Evolutionary conservation across 92 coral and sea anemone genomes (phyloP), one percentile per base, ranked within the genome.

Genomic region (Porites rus): DNA sequence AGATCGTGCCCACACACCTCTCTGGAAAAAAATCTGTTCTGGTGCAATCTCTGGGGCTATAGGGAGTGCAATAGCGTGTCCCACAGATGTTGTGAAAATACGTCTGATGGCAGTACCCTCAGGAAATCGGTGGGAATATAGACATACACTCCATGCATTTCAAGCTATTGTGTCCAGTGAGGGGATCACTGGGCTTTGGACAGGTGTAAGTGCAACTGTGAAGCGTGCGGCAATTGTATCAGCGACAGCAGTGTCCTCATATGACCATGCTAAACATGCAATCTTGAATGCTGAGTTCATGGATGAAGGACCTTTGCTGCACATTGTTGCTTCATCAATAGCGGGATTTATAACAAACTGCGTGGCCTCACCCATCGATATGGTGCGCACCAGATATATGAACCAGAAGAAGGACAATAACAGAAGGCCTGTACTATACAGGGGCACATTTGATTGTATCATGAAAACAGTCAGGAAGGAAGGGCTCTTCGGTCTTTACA

Each of bases 51-150:
- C 99, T n/a, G 99, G 98, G 17, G 94, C 96, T 17, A 94, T 97
- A 81, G 99, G 98, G 13, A 96, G 98, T 78, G 92, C 98, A 7
- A 89, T 97, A 13, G 99, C 99, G 28, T 93, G 95, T 72, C 99
- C 99, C 0, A 97, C 99, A 53, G 99, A 97, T 74, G 86, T 97
- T 86, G 93, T 97, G 7, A 97, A 97, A 85, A 95, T 97, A 61
- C 90, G 99, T 61, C 83, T 97, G 25, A 95, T 93, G 93, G 97
- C 98, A 65, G 79, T 92, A 7, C 91, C 77, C 38, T 76, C 93
- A 64, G 94, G 97, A 10, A 88, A 90, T 38, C 71, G 84, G 22
- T 85, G 93, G 65, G 96, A 91, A 6, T 97, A 97, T 91, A 89
- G 76, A 56, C 92, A 93, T 90, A 95, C 96, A 22, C 88, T 96